Evolutionary conservation across 2,888 invertebrate genomes (phyloP), one percentile per base, ranked within the genome.

Genomic region (Euproctis similis): DNA sequence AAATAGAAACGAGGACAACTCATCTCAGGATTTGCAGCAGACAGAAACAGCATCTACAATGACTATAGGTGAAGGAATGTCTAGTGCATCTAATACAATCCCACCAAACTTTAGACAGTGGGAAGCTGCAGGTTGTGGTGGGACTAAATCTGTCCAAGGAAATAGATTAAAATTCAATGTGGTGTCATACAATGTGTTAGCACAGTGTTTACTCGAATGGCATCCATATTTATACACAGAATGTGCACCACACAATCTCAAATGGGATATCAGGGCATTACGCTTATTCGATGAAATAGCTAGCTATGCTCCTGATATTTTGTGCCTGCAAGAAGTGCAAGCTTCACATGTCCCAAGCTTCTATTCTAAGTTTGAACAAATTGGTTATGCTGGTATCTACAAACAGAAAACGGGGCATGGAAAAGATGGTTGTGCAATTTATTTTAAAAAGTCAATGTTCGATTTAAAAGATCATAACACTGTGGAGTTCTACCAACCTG

Each of bases 261-360:
- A 77, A 8, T 97, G 96, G 96, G 75, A 88, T 8, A 72, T 85
- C 23, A 86, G 97, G 25, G 87, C 85, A 3, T 39, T 65, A 0
- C 70, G 68, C 18, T 43, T 88, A 1, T 76, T 62, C 12, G 58
- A 82, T 1, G 87, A 88, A 59, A 82, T 88, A 19, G 37, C 59
- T 1, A 53, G 46, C n/a, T 44, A 87, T 17, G 63, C 71, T 10
- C 87, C 88, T 0, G 87, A 88, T 46, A 89, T 95, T 34, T 57
- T 95, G 33, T 94, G 95, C 62, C 75, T 97, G 3, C 97, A 98
- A 87, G 97, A 98, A 86, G 93, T 97, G 26, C 92, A 97, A 76
- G 85, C 85, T 8, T 85, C 88, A n/a, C 94, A 95, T 63, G 74
- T 93, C 28, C 48, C 74, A 5, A 78, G 84, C 26, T 90, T 92